Evolutionary conservation across 2,113 vertebrate species (phyloP), one percentile per base, ranked within the genome.

Genomic region (Limanda limanda): DNA sequence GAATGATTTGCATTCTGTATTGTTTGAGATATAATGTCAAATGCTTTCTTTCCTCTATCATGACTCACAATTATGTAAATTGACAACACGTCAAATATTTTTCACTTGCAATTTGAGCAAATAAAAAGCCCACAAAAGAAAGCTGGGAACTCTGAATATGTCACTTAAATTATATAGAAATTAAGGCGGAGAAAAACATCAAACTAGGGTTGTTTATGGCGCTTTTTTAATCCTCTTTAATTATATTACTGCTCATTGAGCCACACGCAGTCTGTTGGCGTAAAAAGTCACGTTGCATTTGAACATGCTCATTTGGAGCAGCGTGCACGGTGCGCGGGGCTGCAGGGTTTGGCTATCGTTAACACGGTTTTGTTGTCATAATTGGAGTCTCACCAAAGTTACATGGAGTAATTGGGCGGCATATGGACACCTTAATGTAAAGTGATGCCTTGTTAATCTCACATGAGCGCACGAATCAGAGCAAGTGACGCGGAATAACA

Each of bases 401-500:
- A 85, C 83, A 71, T 63, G 61, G 56, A 71, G 89, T 91, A 88
- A 93, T 84, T 89, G 88, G 75, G 79, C 81, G 87, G 77, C 92
- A 92, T 92, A 93, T 89, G 92, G 89, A 88, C 77, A 81, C 73
- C 81, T 92, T 85, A 80, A 88, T 91, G 92, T 90, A 90, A 93
- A 87, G 87, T 80, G 91, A 90, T 89, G 90, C 85, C 76, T 82
- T 62, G 40, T 92, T 92, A 79, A 87, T 90, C 67, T 78, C 91
- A 89, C 89, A 85, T 92, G 91, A 91, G 81, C 54, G 85, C 87
- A 24, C 90, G 89, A 92, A 91, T 92, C 83, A 86, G 70, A 86
- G 74, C 89, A 91, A 90, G 91, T 93, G 92, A 93, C 91, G 90
- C 90, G 89, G 91, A 93, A 92, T 85, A 89, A 91, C 70, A 37